These are phyloP conservation scores for Genyomyrus donnyi DNA, from an alignment of 2,113 vertebrate species.

Conservation along the genomic window DNA sequence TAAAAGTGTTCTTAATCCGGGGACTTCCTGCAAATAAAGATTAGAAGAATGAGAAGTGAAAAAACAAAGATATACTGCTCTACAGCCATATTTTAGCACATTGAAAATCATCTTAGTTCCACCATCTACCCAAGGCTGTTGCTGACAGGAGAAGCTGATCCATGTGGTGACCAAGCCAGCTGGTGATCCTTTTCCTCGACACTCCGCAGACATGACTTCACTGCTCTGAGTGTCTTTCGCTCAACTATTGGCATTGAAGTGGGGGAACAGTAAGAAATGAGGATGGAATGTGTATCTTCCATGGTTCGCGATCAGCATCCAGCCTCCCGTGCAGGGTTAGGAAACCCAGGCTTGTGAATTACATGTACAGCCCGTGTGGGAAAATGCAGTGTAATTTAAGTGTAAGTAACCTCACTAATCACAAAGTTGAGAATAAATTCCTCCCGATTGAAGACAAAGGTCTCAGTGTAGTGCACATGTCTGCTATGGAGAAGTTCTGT, in stretches of 20 bases:
- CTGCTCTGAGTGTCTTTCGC: background rate
- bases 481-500: background rate
- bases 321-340: background rate
- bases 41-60: background rate
- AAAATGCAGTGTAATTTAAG: background rate
- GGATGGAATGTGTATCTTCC: background rate
- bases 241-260: background rate
- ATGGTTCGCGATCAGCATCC: background rate
- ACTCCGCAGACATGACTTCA: constrained; percentile 14
- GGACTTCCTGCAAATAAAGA: background rate
- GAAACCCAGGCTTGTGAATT: background rate
- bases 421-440: background rate
- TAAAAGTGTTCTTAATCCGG: background rate
- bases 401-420: background rate
- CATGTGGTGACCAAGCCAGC: background rate
- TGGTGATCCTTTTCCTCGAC: background rate
- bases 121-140: background rate
- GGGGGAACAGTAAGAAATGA: background rate
- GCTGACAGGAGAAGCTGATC: background rate
- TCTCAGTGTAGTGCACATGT: background rate
- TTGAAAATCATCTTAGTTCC: background rate
- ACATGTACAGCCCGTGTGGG: background rate
- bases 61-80: background rate
- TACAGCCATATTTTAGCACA: background rate
- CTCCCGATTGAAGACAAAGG: background rate